These are phyloP conservation scores for Limosa lapponica DNA, from an alignment of 2,797 vertebrate genomes.

Conservation along the genomic window DNA sequence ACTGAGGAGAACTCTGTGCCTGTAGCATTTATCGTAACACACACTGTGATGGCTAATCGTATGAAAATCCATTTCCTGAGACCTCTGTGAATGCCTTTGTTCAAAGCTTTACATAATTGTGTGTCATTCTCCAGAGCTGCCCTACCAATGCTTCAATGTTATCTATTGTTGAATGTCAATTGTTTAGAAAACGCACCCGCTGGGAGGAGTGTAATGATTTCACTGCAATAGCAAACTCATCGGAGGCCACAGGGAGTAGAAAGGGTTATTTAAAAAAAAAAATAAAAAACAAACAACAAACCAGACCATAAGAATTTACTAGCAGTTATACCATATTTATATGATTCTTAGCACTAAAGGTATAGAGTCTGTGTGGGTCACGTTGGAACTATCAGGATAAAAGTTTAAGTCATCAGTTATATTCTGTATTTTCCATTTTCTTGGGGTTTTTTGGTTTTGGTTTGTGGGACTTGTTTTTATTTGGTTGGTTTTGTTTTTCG, in stretches of 20 bases:
- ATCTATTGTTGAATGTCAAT: not conserved
- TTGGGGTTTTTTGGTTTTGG: not conserved
- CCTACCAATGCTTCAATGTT: not conserved
- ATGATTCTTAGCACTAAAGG: not conserved
- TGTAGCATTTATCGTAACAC: not conserved
- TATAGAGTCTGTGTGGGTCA: not conserved
- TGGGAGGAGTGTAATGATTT: not conserved
- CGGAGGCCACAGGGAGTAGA: not conserved
- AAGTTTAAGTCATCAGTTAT: not conserved
- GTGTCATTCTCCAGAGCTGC: not conserved
- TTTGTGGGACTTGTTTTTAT: not conserved
- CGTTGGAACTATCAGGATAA: not conserved
- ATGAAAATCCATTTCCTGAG: slow-evolving; percentile 46
- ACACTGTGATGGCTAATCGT: not conserved
- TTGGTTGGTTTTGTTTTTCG: not conserved
- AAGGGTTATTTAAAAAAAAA: not conserved
- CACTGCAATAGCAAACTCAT: not conserved
- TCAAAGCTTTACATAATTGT: slow-evolving; percentile 11
- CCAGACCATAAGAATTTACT: not conserved
- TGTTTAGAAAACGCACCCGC: not conserved
- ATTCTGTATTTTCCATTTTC: not conserved
- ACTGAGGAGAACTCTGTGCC: not conserved
- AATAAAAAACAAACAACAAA: not conserved
- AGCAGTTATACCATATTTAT: not conserved
- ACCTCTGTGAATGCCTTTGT: slow-evolving; percentile 14